phyloP scores from a whole-genome alignment of 2,797 vertebrate genomes.

The Eutrigla gurnardus region DNA sequence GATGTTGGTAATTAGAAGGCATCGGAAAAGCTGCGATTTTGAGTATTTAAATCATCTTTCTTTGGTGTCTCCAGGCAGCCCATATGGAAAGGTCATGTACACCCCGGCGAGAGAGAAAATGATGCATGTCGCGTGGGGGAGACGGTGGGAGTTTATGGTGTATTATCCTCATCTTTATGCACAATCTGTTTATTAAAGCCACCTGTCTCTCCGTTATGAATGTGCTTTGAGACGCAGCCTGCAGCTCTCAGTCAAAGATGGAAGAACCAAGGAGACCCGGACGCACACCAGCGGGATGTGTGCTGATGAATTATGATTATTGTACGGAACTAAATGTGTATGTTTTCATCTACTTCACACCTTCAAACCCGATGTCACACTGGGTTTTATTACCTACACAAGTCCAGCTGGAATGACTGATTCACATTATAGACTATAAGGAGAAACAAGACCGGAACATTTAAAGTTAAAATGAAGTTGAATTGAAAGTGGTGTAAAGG shows the following conservation, averaged over 20 bases:
- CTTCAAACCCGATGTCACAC: too few relatives aligned
- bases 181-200: slow-evolving; percentile 75
- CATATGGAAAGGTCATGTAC: slow-evolving; percentile 73
- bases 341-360: too few relatives aligned
- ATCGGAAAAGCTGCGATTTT: slow-evolving; percentile 54
- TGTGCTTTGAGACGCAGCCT: slow-evolving; percentile 43
- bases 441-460: too few relatives aligned
- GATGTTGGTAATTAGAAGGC: slow-evolving; percentile 72
- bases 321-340: too few relatives aligned
- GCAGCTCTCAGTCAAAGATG: slow-evolving; percentile 42
- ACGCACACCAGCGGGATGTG: too few relatives aligned
- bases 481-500: too few relatives aligned
- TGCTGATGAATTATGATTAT: too few relatives aligned
- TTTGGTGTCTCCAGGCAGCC: slow-evolving; percentile 56
- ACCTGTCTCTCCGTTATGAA: slow-evolving; percentile 64
- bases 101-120: slow-evolving; percentile 31
- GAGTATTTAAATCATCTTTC: slow-evolving; percentile 58
- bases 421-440: too few relatives aligned
- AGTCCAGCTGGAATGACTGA: too few relatives aligned
- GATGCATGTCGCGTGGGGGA: slow-evolving; percentile 32
- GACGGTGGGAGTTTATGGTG: slow-evolving; percentile 44
- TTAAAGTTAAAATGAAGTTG: too few relatives aligned
- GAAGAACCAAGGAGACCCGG: slow-evolving; percentile 1
- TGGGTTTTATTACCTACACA: too few relatives aligned
- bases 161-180: slow-evolving; percentile 70